A percentile compares a stretch with the other conserved stretches of the same genome.
Evolutionary conservation across 2,113 vertebrate genomes (phyloP).

Genomic region (Cynocephalus volans): DNA sequence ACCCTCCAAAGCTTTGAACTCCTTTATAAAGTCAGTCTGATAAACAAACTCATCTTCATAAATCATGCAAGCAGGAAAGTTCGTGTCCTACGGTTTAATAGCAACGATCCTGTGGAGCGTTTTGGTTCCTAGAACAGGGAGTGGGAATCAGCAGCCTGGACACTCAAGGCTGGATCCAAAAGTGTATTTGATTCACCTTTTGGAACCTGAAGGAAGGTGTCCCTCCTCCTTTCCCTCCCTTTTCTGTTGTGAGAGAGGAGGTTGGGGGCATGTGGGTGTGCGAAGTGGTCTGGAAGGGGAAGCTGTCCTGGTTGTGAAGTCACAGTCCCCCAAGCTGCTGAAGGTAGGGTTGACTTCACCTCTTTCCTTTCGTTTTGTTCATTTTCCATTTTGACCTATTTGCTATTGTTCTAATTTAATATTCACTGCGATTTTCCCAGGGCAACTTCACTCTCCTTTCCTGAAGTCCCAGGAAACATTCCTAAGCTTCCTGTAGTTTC

Average conservation of each 20-base stretch:
- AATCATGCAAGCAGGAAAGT: background rate
- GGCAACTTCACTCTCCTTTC: background rate
- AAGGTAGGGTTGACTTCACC: background rate
- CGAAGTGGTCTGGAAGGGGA: background rate
- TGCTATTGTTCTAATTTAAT: background rate
- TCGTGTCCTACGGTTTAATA: background rate
- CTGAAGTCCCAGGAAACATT: background rate
- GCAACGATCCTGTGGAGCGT: background rate
- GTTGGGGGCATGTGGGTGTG: background rate
- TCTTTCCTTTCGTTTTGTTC: background rate
- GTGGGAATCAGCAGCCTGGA: background rate
- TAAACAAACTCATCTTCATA: background rate
- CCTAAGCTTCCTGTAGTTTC: background rate
- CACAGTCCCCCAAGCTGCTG: background rate
- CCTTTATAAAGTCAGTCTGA: background rate
- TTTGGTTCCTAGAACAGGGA: background rate
- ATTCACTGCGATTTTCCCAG: background rate
- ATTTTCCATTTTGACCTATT: background rate
- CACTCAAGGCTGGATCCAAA: background rate
- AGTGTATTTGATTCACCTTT: background rate
- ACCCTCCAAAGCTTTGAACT: background rate
- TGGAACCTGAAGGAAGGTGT: background rate
- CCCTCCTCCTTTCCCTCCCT: background rate
- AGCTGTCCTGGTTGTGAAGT: background rate
- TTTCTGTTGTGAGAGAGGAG: background rate